Evolutionary conservation across 2,888 invertebrate genomes (phyloP).

Genomic region (Ennomos erosarius): DNA sequence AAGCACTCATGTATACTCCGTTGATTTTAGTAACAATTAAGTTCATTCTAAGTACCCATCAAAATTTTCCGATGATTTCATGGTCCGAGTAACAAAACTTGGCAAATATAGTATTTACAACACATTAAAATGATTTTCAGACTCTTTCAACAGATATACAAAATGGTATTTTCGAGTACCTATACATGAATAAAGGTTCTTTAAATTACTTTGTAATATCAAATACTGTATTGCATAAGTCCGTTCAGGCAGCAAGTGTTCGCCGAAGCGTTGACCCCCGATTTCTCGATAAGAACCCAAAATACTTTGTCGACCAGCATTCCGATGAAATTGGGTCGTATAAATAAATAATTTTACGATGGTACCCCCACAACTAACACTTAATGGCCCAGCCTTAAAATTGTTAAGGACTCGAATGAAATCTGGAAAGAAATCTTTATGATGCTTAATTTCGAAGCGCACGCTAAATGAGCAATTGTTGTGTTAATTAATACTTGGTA

Average conservation of each 20-base stretch:
- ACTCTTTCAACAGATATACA: too few species aligned
- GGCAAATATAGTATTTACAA: too few species aligned
- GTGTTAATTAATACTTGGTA: constrained; percentile 9
- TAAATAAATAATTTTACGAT: constrained; percentile 81
- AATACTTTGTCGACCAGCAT: constrained; percentile 79
- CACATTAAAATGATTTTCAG: too few species aligned
- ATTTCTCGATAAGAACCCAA: constrained; percentile 80
- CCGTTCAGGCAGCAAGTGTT: constrained; percentile 65
- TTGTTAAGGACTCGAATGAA: constrained; percentile 65
- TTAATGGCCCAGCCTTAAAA: constrained; percentile 67
- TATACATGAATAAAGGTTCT: too few species aligned
- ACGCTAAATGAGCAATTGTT: constrained; percentile 46
- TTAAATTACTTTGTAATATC: background rate
- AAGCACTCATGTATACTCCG: too few species aligned
- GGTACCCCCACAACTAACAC: constrained; percentile 72
- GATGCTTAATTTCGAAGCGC: constrained; percentile 54
- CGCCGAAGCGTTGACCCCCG: constrained; percentile 78
- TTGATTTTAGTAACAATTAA: too few species aligned
- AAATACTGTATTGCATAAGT: constrained; percentile 47
- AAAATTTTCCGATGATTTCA: too few species aligned
- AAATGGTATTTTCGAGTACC: too few species aligned
- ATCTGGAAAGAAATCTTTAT: constrained; percentile 57
- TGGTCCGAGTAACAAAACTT: too few species aligned
- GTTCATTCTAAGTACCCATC: too few species aligned
- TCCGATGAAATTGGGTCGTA: constrained; percentile 78